These are phyloP conservation scores for Motacilla tschutschensis DNA, from an alignment of 2,113 vertebrate species.

Conservation along the genomic window DNA sequence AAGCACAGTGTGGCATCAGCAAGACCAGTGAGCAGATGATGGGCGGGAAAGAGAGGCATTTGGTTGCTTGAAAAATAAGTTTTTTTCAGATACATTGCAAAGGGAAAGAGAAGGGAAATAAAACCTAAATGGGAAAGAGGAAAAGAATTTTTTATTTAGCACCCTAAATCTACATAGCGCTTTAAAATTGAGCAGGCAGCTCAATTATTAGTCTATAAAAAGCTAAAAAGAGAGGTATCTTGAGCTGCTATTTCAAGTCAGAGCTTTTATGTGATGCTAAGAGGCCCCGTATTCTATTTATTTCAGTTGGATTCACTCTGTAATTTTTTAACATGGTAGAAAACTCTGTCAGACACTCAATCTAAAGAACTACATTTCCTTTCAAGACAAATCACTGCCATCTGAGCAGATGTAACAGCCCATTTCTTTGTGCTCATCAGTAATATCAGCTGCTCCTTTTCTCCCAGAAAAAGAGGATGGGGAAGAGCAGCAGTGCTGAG, in stretches of 20 bases:
- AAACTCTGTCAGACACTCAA: background rate
- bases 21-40: background rate
- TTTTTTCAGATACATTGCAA: background rate
- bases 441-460: background rate
- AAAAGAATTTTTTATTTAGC: background rate
- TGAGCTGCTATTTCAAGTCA: background rate
- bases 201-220: background rate
- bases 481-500: background rate
- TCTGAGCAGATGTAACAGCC: background rate
- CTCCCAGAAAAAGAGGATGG: background rate
- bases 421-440: background rate
- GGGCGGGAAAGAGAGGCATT: background rate
- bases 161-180: background rate
- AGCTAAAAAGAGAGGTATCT: background rate
- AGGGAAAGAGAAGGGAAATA: background rate
- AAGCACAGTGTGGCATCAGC: fast-evolving
- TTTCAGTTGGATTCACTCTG: background rate
- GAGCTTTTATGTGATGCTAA: background rate
- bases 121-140: background rate
- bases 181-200: background rate
- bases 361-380: background rate
- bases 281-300: background rate
- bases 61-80: background rate
- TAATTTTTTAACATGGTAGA: background rate
- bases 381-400: background rate